These are phyloP conservation scores for Malthinus flaveolus DNA, from an alignment of 2,888 invertebrate genomes.

Conservation along the genomic window DNA sequence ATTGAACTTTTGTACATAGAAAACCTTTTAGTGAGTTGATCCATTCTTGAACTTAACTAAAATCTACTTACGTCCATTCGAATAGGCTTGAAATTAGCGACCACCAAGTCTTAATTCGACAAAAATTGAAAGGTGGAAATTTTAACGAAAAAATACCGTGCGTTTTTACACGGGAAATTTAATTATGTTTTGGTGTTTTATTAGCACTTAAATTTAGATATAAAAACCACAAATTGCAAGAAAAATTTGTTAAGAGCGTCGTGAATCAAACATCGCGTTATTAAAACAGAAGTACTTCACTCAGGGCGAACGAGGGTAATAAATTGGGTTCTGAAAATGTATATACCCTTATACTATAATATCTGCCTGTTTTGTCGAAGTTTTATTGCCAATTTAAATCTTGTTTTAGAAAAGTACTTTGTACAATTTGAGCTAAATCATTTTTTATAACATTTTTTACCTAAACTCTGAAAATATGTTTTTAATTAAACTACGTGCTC, in stretches of 20 bases:
- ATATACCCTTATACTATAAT: neutral
- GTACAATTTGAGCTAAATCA: no score
- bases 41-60: conserved; percentile 5
- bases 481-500: no score
- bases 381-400: conserved; percentile 1
- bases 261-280: neutral
- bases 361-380: neutral
- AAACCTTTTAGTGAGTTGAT: conserved; percentile 23
- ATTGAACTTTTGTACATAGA: conserved; percentile 25
- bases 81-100: conserved; percentile 5
- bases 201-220: neutral
- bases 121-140: neutral
- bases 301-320: neutral
- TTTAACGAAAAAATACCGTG: no score
- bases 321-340: conserved; percentile 1
- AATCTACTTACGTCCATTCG: conserved; percentile 1
- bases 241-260: neutral
- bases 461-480: no score
- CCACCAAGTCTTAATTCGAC: neutral
- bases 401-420: neutral
- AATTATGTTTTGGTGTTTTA: neutral
- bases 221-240: neutral
- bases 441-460: no score
- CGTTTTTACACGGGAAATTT: neutral
- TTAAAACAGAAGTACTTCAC: conserved; percentile 1